These are phyloP conservation scores for Platorchestia sp. DNA, from an alignment of 1,140 invertebrate genomes.

Conservation along the genomic window DNA sequence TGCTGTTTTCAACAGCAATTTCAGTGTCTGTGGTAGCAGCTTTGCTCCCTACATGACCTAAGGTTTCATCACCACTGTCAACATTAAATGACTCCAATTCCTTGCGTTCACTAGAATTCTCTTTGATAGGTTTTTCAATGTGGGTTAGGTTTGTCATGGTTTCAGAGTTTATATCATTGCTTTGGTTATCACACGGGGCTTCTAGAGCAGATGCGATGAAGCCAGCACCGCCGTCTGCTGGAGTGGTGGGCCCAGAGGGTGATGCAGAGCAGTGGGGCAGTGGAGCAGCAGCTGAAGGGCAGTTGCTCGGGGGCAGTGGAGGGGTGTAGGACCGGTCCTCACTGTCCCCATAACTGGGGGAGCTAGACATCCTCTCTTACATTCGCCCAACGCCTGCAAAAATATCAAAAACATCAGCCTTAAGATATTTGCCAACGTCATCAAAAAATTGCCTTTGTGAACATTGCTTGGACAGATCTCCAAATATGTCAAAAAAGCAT, in stretches of 20 bases:
- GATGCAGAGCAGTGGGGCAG: neutral
- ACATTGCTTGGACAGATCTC: no score
- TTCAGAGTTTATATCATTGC: neutral
- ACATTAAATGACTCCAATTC: neutral
- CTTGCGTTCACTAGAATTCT: neutral
- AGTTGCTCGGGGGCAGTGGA: constrained; percentile 3
- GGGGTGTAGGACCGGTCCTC: constrained; percentile 46
- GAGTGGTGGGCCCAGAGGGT: neutral
- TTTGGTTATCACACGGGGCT: neutral
- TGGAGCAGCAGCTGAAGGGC: neutral
- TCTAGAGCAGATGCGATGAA: neutral
- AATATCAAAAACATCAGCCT: neutral
- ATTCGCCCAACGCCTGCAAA: neutral
- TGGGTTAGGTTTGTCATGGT: neutral
- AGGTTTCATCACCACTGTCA: neutral
- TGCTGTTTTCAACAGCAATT: neutral
- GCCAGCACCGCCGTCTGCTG: neutral
- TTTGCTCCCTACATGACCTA: neutral
- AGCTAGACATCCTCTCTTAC: constrained; percentile 27
- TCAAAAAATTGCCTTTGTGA: no score
- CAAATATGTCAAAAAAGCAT: no score
- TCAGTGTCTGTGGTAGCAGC: neutral
- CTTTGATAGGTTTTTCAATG: neutral
- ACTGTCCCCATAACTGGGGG: constrained; percentile 4
- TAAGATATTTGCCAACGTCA: no score